A percentile compares a stretch with the other conserved stretches of the same genome.
phyloP scores from a whole-genome alignment of 2,113 vertebrate genomes.

The Chionis minor region DNA sequence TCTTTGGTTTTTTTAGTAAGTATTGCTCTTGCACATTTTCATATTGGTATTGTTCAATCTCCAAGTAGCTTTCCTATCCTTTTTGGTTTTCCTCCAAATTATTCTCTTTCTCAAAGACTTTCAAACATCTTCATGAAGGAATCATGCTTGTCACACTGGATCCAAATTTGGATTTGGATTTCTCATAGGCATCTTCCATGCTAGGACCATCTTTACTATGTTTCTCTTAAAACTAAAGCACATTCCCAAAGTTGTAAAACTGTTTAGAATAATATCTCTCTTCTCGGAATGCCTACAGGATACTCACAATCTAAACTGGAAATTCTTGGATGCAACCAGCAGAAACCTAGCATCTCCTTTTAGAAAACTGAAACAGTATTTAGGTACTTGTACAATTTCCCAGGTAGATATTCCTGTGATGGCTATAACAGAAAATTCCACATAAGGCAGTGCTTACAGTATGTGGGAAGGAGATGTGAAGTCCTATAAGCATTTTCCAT shows the following conservation, averaged over 20 bases:
- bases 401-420: neutral
- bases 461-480: neutral
- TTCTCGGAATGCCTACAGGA: neutral
- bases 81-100: neutral
- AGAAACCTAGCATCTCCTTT: neutral
- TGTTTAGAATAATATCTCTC: neutral
- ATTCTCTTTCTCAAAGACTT: neutral
- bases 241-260: neutral
- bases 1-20: constrained; percentile 79
- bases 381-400: neutral
- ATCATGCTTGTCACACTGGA: accelerated
- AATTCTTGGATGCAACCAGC: neutral
- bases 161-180: neutral
- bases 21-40: constrained; percentile 9
- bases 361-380: neutral
- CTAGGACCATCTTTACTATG: neutral
- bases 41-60: neutral
- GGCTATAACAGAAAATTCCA: neutral
- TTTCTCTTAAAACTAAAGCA: neutral
- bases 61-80: neutral
- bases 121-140: neutral
- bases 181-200: neutral
- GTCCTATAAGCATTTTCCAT: neutral
- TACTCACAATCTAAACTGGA: neutral
- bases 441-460: neutral